A percentile compares a stretch with the other conserved stretches of the same genome.
Conservation (phyloP, 1,140 invertebrate species). For the Dreissena polymorpha region DNA sequence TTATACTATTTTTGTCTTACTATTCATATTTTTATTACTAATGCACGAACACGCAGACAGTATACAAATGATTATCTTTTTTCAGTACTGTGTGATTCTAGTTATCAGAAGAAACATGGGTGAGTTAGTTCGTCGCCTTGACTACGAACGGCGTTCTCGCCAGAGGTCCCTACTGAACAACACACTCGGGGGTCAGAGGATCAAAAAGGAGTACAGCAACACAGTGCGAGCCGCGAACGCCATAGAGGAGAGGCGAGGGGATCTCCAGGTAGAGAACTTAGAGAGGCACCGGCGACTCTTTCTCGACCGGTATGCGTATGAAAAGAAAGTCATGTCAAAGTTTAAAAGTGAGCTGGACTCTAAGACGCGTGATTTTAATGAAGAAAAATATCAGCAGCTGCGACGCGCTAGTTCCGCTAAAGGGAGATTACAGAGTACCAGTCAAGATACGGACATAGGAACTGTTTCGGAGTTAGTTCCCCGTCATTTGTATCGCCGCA, state of each 20-base stretch:
- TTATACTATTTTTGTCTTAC: neutral
- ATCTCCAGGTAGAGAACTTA: constrained; percentile 3
- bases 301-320: constrained; percentile 32
- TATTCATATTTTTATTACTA: neutral
- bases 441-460: constrained; percentile 7
- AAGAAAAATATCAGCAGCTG: constrained; percentile 33
- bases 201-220: constrained; percentile 36
- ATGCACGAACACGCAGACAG: too few relatives aligned
- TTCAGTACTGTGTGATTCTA: neutral
- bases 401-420: constrained; percentile 29
- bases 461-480: constrained; percentile 32
- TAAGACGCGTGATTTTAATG: constrained; percentile 25
- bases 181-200: constrained; percentile 9
- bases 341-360: constrained; percentile 38
- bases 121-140: constrained; percentile 33
- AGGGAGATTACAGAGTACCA: neutral
- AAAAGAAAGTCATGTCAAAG: constrained; percentile 20
- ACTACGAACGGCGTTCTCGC: constrained; percentile 36
- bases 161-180: neutral
- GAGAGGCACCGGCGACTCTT: constrained; percentile 33
- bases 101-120: constrained; percentile 13
- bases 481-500: constrained; percentile 24
- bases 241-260: constrained; percentile 30
- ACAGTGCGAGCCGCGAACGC: constrained; percentile 31
- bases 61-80: too few relatives aligned